phyloP scores from a whole-genome alignment of 1,140 invertebrate genomes.

The Agraylea sexmaculata region DNA sequence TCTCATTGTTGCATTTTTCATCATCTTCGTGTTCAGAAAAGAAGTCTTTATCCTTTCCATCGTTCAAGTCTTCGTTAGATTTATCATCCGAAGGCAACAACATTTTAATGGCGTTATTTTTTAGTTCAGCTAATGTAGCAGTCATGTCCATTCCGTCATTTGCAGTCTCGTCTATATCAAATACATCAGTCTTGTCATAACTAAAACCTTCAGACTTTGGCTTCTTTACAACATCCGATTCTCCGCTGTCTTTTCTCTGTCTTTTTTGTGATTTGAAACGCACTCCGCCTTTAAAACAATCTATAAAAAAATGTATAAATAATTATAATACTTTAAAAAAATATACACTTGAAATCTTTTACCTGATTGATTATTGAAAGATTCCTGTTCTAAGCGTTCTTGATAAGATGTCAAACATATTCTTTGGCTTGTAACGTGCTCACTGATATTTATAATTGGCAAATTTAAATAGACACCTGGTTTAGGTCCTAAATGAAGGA shows the following conservation, averaged over 20 bases:
- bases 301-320: slow-evolving; percentile 4
- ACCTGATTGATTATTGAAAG: not conserved
- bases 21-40: slow-evolving; percentile 40
- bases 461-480: slow-evolving; percentile 49
- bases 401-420: slow-evolving; percentile 63
- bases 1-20: slow-evolving; percentile 36
- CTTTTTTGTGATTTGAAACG: slow-evolving; percentile 36
- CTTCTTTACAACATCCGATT: slow-evolving; percentile 32
- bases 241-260: slow-evolving; percentile 43
- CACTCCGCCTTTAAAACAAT: slow-evolving; percentile 15
- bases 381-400: slow-evolving; percentile 32
- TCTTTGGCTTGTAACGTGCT: slow-evolving; percentile 59
- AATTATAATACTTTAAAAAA: slow-evolving; percentile 3
- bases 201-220: slow-evolving; percentile 27
- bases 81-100: slow-evolving; percentile 5
- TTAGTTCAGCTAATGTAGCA: slow-evolving; percentile 29
- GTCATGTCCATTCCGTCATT: slow-evolving; percentile 39
- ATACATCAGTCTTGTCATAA: slow-evolving; percentile 24
- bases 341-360: not conserved
- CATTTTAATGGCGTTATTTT: slow-evolving; percentile 8
- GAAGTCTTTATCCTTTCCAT: slow-evolving; percentile 30
- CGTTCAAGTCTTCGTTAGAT: slow-evolving; percentile 11
- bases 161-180: slow-evolving; percentile 38
- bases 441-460: slow-evolving; percentile 58
- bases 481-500: slow-evolving; percentile 31